These are phyloP conservation scores for Sinohyriopsis cumingii DNA, from an alignment of 2,888 invertebrate genomes.

Conservation along the genomic window DNA sequence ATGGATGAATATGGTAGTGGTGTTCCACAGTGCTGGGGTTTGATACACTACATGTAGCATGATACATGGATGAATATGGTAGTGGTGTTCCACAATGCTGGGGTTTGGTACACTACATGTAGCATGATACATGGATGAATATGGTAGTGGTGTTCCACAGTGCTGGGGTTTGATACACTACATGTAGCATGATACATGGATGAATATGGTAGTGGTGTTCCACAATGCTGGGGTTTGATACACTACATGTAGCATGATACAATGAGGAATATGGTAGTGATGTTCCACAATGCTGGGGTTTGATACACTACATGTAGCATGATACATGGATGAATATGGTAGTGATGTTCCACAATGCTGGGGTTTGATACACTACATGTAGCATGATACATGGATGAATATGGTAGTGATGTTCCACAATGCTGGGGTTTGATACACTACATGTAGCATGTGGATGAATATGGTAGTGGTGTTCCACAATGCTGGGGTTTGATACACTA, in stretches of 20 bases:
- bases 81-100: neutral
- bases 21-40: too few relatives aligned
- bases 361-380: neutral
- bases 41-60: neutral
- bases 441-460: conserved; percentile 72
- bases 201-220: neutral
- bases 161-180: neutral
- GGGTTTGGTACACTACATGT: neutral
- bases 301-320: neutral
- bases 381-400: too few relatives aligned
- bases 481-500: neutral
- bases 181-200: conserved; percentile 77
- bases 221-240: neutral
- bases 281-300: neutral
- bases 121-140: too few relatives aligned
- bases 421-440: neutral
- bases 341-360: neutral
- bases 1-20: too few relatives aligned
- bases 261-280: too few relatives aligned
- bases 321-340: conserved; percentile 78
- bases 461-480: neutral
- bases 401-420: too few relatives aligned
- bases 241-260: too few relatives aligned
- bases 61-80: conserved; percentile 78
- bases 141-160: too few relatives aligned